Evolutionary conservation across 2,888 invertebrate genomes (phyloP), one percentile per base, ranked within the genome.

Genomic region (Caenorhabditis wallacei): DNA sequence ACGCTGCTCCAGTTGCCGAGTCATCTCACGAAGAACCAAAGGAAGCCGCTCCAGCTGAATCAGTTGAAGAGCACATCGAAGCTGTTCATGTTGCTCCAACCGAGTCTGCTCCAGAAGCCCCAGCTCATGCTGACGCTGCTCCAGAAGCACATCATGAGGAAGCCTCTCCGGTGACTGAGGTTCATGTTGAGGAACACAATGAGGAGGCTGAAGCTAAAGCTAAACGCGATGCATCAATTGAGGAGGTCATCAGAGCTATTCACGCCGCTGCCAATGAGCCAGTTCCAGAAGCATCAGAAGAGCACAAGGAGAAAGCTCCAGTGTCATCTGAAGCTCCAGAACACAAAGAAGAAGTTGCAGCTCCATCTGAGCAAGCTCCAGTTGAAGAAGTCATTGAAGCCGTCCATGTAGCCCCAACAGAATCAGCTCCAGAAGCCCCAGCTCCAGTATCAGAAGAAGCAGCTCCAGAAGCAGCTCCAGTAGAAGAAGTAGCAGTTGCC

Each of bases 401-500:
- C 13, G 59, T 59, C 10, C 76, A 78, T 43, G 61, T 69, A 10
- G 54, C 40, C 0, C 35, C 63, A 2, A 8, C 11, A 4, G 53
- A 70, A 30, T 43, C 79, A n/a, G 79, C 64, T 70, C 79, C 64
- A 54, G 70, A 63, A 61, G 46, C 30, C 13, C 35, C 35, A 35
- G 35, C 5, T n/a, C n/a, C n/a, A n/a, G n/a, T n/a, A 35, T 35
- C 35, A 35, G 35, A 35, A 35, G 35, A 35, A 35, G 54, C 63
- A 46, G 63, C 43, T 26, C n/a, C n/a, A 22, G 30, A 30, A 30
- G 30, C 30, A 30, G 30, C 30, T 30, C 54, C 63, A 61, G 70
- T 63, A 46, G 64, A 71, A 64, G 79, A 79, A 37, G 70, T 64
- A 22, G 79, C 64, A 35, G 71, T 66, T 5, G 70, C 70, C 51